These are phyloP conservation scores for Silvanus unidentatus DNA, from an alignment of 2,888 invertebrate genomes.

Conservation along the genomic window DNA sequence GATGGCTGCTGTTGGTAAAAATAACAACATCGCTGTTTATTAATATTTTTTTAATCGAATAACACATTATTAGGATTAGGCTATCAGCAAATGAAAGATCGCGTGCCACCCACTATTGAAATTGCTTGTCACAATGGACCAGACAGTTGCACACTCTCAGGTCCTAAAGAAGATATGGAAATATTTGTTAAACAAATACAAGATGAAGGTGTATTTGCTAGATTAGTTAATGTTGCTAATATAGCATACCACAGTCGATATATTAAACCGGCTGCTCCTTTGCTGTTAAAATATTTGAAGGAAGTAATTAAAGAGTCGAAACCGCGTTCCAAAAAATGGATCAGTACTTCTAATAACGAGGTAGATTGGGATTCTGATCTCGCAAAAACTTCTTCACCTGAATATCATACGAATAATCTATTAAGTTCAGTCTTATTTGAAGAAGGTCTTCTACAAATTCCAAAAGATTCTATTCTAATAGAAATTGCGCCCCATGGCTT, in stretches of 20 bases:
- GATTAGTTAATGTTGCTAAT: slow-evolving; percentile 77
- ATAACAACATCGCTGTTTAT: too few species aligned
- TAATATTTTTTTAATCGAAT: too few species aligned
- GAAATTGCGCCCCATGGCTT: slow-evolving; percentile 89
- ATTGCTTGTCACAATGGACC: slow-evolving; percentile 77
- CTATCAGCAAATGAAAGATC: slow-evolving; percentile 54
- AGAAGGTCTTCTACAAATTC: slow-evolving; percentile 74
- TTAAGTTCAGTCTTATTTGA: slow-evolving; percentile 70
- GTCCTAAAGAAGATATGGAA: slow-evolving; percentile 59
- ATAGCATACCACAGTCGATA: slow-evolving; percentile 87
- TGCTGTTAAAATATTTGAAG: slow-evolving; percentile 43
- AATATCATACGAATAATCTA: slow-evolving; percentile 64
- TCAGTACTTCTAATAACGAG: slow-evolving; percentile 60
- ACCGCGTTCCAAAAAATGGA: slow-evolving; percentile 55
- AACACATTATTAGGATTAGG: slow-evolving; percentile 63
- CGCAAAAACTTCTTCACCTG: slow-evolving; percentile 55
- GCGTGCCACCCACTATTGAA: slow-evolving; percentile 62
- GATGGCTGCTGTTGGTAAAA: slow-evolving; percentile 92
- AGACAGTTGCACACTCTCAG: slow-evolving; percentile 73
- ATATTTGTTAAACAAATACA: slow-evolving; percentile 53
- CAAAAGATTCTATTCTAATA: slow-evolving; percentile 73
- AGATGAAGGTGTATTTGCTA: slow-evolving; percentile 70
- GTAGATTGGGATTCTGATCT: slow-evolving; percentile 53
- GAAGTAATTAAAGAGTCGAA: slow-evolving; percentile 48
- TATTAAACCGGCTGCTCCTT: slow-evolving; percentile 52